Conservation (phyloP, 2,888 invertebrate species). For the Eupithecia tripunctaria region DNA sequence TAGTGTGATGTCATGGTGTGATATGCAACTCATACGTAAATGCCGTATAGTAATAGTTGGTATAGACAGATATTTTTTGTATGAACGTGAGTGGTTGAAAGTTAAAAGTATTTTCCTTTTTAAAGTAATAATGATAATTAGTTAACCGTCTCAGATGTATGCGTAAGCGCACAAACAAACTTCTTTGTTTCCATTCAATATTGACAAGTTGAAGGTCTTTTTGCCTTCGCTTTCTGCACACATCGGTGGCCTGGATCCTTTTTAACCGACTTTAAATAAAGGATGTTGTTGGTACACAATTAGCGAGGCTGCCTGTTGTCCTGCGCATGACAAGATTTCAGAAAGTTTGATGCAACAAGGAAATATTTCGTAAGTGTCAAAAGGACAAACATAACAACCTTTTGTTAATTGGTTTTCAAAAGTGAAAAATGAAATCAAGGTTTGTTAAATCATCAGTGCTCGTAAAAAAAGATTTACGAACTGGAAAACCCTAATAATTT, state of each 20-base stretch:
- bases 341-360: slow-evolving; percentile 14
- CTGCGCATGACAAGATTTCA: slow-evolving; percentile 16
- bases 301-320: slow-evolving; percentile 29
- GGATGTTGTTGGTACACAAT: slow-evolving; percentile 30
- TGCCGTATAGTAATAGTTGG: too few relatives aligned
- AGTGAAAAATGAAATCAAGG: not conserved
- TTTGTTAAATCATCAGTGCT: not conserved
- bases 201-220: slow-evolving; percentile 59
- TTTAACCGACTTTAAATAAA: slow-evolving; percentile 34
- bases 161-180: slow-evolving; percentile 40
- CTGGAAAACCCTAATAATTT: slow-evolving; percentile 17
- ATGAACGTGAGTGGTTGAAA: not conserved
- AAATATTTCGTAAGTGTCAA: slow-evolving; percentile 20
- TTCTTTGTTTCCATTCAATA: slow-evolving; percentile 68
- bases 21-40: too few relatives aligned
- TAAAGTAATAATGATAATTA: slow-evolving; percentile 23
- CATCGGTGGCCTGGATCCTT: slow-evolving; percentile 33
- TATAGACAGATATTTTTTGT: too few relatives aligned
- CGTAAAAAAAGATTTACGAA: slow-evolving; percentile 18
- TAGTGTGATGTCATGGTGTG: too few relatives aligned
- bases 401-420: slow-evolving; percentile 18
- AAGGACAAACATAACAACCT: slow-evolving; percentile 6
- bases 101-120: slow-evolving; percentile 38
- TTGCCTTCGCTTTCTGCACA: slow-evolving; percentile 36
- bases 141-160: slow-evolving; percentile 25